Evolutionary conservation across 2,113 vertebrate species (phyloP).

Genomic region (Sterrhoptilus dennistouni): DNA sequence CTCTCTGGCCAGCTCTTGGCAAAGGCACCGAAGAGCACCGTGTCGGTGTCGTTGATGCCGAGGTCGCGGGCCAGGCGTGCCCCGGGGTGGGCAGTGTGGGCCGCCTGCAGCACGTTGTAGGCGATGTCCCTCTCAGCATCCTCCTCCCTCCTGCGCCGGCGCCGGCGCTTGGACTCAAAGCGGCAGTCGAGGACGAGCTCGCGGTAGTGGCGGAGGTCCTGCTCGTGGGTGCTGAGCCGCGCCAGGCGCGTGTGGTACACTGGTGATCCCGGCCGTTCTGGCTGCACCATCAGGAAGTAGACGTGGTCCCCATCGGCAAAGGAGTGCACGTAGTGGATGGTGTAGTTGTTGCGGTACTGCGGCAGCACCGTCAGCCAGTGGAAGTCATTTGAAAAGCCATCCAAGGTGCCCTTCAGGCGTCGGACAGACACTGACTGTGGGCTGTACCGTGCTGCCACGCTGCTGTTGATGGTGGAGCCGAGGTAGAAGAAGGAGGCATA

Average conservation of each 20-base stretch:
- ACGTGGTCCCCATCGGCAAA: constrained; percentile 81
- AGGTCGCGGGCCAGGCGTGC: constrained; percentile 82
- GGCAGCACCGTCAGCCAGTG: constrained; percentile 84
- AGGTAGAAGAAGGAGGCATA: constrained; percentile 85
- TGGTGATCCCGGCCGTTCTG: constrained; percentile 23
- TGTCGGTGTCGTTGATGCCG: constrained; percentile 71
- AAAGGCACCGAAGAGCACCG: constrained; percentile 88
- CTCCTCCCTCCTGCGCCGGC: constrained; percentile 1
- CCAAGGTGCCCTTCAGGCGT: constrained; percentile 80
- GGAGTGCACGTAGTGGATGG: constrained; percentile 87
- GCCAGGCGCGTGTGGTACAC: constrained; percentile 84
- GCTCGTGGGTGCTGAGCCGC: constrained; percentile 76
- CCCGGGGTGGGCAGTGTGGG: constrained; percentile 81
- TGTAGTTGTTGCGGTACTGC: constrained; percentile 73
- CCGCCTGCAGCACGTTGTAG: constrained; percentile 88
- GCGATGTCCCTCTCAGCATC: constrained; percentile 55
- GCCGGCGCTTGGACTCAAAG: constrained; percentile 84
- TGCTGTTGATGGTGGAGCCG: constrained; percentile 82
- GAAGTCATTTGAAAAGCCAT: constrained; percentile 82
- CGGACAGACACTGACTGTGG: constrained; percentile 87
- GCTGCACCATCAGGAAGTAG: constrained; percentile 91
- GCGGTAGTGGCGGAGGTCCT: constrained; percentile 80
- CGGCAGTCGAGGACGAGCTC: constrained; percentile 89
- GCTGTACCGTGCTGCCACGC: constrained; percentile 78
- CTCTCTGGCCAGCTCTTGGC: constrained; percentile 64